Evolutionary conservation across 2,888 invertebrate species (phyloP).

Genomic region (Alsophila aescularia): DNA sequence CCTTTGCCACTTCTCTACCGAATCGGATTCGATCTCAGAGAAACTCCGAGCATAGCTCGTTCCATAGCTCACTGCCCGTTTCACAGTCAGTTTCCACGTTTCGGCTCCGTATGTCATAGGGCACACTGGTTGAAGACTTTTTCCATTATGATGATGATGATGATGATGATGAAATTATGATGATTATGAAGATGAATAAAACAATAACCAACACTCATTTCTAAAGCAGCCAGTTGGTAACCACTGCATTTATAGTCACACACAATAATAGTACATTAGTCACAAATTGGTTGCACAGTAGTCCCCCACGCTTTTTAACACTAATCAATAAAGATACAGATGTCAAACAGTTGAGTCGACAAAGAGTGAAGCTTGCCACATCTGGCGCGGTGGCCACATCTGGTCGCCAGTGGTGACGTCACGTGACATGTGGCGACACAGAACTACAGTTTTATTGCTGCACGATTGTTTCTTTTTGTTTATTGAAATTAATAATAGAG

Average conservation of each 20-base stretch:
- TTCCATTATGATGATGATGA: too few relatives aligned
- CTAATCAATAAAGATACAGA: slow-evolving; percentile 66
- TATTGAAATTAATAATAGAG: slow-evolving; percentile 17
- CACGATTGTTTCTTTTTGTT: slow-evolving; percentile 50
- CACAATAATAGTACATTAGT: background rate
- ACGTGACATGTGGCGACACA: slow-evolving; percentile 72
- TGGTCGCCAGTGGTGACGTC: slow-evolving; percentile 71
- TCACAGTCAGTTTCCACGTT: too few relatives aligned
- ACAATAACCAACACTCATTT: too few relatives aligned
- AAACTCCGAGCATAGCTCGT: too few relatives aligned
- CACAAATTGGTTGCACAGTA: slow-evolving; percentile 40
- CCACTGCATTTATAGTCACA: slow-evolving; percentile 1
- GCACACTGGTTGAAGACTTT: too few relatives aligned
- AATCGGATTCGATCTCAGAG: too few relatives aligned
- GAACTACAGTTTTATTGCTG: slow-evolving; percentile 51
- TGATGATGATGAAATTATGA: too few relatives aligned
- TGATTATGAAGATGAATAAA: too few relatives aligned
- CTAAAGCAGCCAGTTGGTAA: too few relatives aligned
- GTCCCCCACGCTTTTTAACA: slow-evolving; percentile 47
- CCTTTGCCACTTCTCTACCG: too few relatives aligned
- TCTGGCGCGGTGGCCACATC: slow-evolving; percentile 68
- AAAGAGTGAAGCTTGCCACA: slow-evolving; percentile 52
- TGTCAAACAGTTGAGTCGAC: slow-evolving; percentile 67
- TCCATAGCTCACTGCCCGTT: too few relatives aligned
- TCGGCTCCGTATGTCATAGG: too few relatives aligned